These are phyloP conservation scores for Rhopilema esculentum DNA, from an alignment of 30 jellyfish, hydroid and myxozoan species.

Conservation along the genomic window DNA sequence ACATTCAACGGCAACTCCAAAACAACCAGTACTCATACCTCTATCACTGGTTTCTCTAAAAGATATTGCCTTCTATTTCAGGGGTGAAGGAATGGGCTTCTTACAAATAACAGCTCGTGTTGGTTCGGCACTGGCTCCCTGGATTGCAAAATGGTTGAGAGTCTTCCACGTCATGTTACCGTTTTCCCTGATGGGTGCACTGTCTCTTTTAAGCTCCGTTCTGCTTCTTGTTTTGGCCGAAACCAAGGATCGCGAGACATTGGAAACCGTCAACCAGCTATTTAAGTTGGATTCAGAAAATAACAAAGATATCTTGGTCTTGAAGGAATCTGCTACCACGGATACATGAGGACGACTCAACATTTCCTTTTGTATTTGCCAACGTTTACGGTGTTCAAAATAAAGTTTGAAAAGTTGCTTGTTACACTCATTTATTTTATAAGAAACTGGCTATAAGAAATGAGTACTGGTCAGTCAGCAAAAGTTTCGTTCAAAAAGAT, in stretches of 20 bases:
- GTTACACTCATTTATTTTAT: too few species aligned
- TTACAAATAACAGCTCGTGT: slow-evolving; percentile 83
- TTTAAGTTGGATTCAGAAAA: not conserved
- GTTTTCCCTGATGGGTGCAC: slow-evolving; percentile 82
- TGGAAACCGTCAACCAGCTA: slow-evolving; percentile 71
- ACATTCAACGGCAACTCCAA: too few species aligned
- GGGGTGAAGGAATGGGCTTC: slow-evolving; percentile 92
- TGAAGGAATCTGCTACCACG: not conserved
- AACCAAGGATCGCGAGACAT: slow-evolving; percentile 65
- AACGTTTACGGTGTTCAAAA: too few species aligned
- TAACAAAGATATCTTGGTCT: not conserved
- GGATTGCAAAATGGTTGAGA: slow-evolving; percentile 83
- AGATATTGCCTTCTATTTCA: not conserved
- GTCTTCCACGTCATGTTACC: slow-evolving; percentile 70
- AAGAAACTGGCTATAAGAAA: too few species aligned
- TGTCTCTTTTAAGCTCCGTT: slow-evolving; percentile 62
- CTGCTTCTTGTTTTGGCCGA: slow-evolving; percentile 67
- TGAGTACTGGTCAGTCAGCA: too few species aligned
- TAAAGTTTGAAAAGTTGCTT: too few species aligned
- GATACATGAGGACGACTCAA: not conserved
- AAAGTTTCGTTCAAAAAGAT: too few species aligned
- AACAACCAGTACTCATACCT: too few species aligned
- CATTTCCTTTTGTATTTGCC: too few species aligned
- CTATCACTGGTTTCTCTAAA: not conserved
- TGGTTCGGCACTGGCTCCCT: slow-evolving; percentile 90